These are phyloP conservation scores for Nesogale talazaci DNA, from an alignment of 2,113 vertebrate species.

Conservation along the genomic window DNA sequence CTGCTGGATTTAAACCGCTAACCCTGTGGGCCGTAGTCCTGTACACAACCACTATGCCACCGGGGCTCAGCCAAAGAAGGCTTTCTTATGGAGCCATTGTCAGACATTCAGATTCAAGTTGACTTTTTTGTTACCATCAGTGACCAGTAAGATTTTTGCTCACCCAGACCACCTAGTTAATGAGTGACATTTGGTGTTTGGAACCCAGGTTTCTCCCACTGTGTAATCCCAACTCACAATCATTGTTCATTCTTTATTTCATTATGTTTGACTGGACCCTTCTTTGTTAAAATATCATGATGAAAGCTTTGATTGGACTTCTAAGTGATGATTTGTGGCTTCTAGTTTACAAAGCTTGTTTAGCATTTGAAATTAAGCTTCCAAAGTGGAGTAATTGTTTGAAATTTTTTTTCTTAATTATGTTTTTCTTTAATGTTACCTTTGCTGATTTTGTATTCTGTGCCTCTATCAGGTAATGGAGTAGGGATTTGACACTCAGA, in stretches of 20 bases:
- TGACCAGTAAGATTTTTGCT: background rate
- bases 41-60: no score
- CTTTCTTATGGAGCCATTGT: background rate
- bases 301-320: constrained; percentile 2
- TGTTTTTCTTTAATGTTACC: background rate
- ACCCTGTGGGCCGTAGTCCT: no score
- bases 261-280: background rate
- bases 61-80: no score
- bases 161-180: background rate
- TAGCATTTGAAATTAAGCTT: background rate
- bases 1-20: no score
- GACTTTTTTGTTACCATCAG: background rate
- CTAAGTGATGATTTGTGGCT: background rate
- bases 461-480: background rate
- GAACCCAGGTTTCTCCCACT: background rate
- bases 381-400: no score
- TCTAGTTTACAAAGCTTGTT: background rate
- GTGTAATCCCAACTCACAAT: background rate
- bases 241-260: background rate
- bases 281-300: constrained; percentile 24
- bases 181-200: background rate
- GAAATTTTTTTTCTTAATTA: background rate
- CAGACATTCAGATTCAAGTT: background rate
- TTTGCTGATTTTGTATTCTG: background rate
- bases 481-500: background rate